phyloP scores from a whole-genome alignment of 2,797 vertebrate genomes.

The Sebastes jordani region DNA sequence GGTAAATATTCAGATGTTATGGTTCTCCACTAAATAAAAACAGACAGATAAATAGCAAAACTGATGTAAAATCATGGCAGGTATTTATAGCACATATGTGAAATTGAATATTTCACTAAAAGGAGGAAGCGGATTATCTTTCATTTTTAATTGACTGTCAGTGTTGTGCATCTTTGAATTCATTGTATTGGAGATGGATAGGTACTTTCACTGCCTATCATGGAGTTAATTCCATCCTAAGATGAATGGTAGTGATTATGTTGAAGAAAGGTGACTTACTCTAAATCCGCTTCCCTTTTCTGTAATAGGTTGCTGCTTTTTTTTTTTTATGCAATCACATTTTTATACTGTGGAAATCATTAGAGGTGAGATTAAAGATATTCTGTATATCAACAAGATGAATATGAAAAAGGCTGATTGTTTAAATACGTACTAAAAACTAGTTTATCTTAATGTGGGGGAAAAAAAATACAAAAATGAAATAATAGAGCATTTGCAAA shows the following conservation, averaged over 20 bases:
- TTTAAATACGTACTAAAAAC: slow-evolving; percentile 2
- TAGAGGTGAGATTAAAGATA: slow-evolving; percentile 16
- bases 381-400: slow-evolving; percentile 22
- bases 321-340: slow-evolving; percentile 35
- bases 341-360: slow-evolving; percentile 36
- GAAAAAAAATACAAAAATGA: neutral
- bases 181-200: slow-evolving; percentile 75
- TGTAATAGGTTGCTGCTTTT: slow-evolving; percentile 57
- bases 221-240: slow-evolving; percentile 80
- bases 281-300: slow-evolving; percentile 61
- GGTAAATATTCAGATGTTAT: slow-evolving; percentile 81
- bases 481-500: slow-evolving; percentile 7
- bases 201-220: slow-evolving; percentile 82
- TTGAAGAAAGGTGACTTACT: slow-evolving; percentile 77
- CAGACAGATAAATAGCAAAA: slow-evolving; percentile 71
- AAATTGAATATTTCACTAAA: slow-evolving; percentile 75
- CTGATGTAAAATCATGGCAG: slow-evolving; percentile 75
- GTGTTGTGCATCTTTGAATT: slow-evolving; percentile 75
- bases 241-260: slow-evolving; percentile 82
- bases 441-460: neutral
- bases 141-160: slow-evolving; percentile 88
- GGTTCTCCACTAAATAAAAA: slow-evolving; percentile 57
- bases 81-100: slow-evolving; percentile 76
- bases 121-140: slow-evolving; percentile 78
- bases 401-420: neutral